Conservation (phyloP, 2,797 vertebrate species). For the Lagodon rhomboides region DNA sequence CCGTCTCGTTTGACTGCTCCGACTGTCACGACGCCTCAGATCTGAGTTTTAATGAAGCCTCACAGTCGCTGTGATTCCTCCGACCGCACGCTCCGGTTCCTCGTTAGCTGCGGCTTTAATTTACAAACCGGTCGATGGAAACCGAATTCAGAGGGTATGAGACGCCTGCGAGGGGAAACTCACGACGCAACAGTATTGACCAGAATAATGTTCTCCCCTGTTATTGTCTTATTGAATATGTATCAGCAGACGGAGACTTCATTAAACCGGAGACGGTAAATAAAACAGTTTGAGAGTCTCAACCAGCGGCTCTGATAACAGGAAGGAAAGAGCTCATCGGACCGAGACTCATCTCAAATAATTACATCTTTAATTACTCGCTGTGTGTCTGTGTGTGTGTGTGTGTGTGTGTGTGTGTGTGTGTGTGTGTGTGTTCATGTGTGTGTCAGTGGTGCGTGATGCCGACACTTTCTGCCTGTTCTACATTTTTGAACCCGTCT, state of each 20-base stretch:
- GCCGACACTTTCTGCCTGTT: conserved; percentile 1
- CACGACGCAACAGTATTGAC: conserved; percentile 21
- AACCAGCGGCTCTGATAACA: conserved; percentile 53
- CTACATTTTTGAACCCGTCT: background rate
- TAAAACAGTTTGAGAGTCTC: conserved; percentile 41
- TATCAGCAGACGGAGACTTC: conserved; percentile 50
- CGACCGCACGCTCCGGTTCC: background rate
- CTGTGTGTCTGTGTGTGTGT: background rate
- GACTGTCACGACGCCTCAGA: background rate
- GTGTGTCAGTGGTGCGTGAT: background rate
- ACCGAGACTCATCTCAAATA: conserved; percentile 53
- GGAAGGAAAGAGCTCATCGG: conserved; percentile 64
- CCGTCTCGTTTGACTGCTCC: background rate
- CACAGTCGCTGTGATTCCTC: background rate
- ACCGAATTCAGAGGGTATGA: background rate
- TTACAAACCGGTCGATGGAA: conserved; percentile 30
- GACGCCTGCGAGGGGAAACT: conserved; percentile 30
- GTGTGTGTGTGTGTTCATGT: conserved; percentile 5
- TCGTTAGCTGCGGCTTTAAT: conserved; percentile 24
- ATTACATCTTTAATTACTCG: conserved; percentile 71
- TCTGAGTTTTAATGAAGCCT: background rate
- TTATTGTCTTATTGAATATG: conserved; percentile 55
- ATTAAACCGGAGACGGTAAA: conserved; percentile 46
- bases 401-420: background rate
- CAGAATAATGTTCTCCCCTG: conserved; percentile 8